A percentile compares a stretch with the other conserved stretches of the same genome.
Evolutionary conservation across 35 echinoderm and acorn worm genomes (phyloP).

Genomic region (Anneissia japonica): DNA sequence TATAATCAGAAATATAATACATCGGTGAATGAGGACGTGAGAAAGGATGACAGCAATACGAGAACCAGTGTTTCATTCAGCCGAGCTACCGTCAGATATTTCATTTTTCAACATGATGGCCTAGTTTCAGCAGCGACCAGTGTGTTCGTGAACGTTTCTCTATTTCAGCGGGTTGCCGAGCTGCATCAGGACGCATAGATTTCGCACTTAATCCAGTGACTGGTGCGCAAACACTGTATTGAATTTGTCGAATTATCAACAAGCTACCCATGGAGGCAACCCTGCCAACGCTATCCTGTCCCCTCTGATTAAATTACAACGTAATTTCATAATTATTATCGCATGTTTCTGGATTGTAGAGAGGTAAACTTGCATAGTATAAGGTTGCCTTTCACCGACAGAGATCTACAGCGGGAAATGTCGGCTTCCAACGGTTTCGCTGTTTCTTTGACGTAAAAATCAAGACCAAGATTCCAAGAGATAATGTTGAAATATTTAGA

Average conservation of each 20-base stretch:
- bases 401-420: neutral
- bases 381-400: neutral
- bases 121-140: neutral
- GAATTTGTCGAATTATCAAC: neutral
- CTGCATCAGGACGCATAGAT: neutral
- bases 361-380: neutral
- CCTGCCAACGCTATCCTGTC: neutral
- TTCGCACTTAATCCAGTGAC: neutral
- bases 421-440: neutral
- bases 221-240: neutral
- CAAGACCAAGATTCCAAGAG: neutral
- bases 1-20: neutral
- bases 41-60: neutral
- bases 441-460: neutral
- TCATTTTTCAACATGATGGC: neutral
- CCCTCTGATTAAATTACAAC: neutral
- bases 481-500: neutral
- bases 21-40: neutral
- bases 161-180: neutral
- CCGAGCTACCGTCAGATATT: neutral
- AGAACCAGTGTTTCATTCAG: neutral
- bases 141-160: neutral
- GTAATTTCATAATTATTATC: neutral
- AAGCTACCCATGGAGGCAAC: neutral
- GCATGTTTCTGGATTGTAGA: neutral